Evolutionary conservation across 2,888 invertebrate genomes (phyloP), one percentile per base, ranked within the genome.

Genomic region (Caenorhabditis sp.): DNA sequence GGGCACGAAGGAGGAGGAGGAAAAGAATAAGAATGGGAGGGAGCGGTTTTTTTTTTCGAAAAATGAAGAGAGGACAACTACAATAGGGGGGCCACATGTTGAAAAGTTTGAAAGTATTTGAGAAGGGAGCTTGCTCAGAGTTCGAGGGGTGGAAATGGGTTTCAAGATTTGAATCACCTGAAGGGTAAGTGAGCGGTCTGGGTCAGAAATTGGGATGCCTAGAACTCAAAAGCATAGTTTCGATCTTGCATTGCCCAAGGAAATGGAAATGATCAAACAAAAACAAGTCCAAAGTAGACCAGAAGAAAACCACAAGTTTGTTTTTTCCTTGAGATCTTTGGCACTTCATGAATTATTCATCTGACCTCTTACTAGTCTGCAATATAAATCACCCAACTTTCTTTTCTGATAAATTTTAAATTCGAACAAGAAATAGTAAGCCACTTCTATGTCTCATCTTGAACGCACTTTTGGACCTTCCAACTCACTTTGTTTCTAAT

Each of bases 41-140:
- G 76, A 76, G 76, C 49, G 76, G 68, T 68, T 76, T 68, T 76
- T 75, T 54, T 76, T 54, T 64, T 56, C 56, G 31, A 74, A 44
- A 64, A 66, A 66, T 35, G 54, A 64, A 68, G 58, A n/a, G n/a
- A 68, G 66, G 75, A 28, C 66, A 75, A 68, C 75, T 66, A 49
- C 75, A 68, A 75, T 75, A 51, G 47, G n/a, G n/a, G n/a, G 7
- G 59, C 75, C 76, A 68, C 76, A 68, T 76, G 68, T 68, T 68
- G 68, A 47, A 59, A 68, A n/a, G 44, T 72, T 38, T 28, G 24
- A 28, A 24, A 59, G 22, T n/a, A n/a, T 38, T 54, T 54, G n/a
- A 41, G 19, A 7, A n/a, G 44, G 19, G 22, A 51, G 22, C n/a
- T 19, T 51, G 4, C n/a, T n/a, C 51, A 22, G 49, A 22, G 8